Conservation (phyloP, 2,888 invertebrate genomes). For the Drosophila eohydei region DNA sequence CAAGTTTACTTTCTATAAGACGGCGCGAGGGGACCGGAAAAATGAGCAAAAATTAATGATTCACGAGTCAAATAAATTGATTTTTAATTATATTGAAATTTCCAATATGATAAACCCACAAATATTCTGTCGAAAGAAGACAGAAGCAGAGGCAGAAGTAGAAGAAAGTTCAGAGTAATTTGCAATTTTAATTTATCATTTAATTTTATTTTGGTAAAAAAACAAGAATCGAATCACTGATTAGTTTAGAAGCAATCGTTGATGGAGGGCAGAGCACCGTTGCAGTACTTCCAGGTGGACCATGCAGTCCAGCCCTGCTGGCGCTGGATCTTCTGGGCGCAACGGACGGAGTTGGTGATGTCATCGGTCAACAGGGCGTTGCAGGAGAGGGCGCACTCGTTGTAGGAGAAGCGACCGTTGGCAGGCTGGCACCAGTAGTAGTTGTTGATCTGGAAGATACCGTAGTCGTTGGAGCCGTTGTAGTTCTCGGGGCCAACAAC, state of each 20-base stretch:
- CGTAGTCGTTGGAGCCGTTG: slow-evolving; percentile 85
- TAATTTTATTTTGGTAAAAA: neutral
- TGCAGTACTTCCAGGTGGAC: slow-evolving; percentile 69
- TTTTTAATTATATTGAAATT: slow-evolving; percentile 37
- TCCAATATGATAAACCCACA: slow-evolving; percentile 11
- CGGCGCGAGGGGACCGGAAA: slow-evolving; percentile 24
- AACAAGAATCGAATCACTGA: neutral
- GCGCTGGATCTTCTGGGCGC: slow-evolving; percentile 65
- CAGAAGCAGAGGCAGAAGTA: neutral
- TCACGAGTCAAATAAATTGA: slow-evolving; percentile 33
- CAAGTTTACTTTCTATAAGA: slow-evolving; percentile 56
- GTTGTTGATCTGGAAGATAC: slow-evolving; percentile 82
- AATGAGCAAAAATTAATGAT: slow-evolving; percentile 29
- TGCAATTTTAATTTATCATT: neutral
- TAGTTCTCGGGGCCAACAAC: slow-evolving; percentile 84
- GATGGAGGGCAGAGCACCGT: slow-evolving; percentile 64
- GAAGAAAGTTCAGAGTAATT: neutral
- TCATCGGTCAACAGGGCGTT: slow-evolving; percentile 67
- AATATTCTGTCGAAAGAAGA: slow-evolving; percentile 46
- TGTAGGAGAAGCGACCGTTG: slow-evolving; percentile 71
- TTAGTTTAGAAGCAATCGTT: slow-evolving; percentile 71
- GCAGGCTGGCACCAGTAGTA: slow-evolving; percentile 79
- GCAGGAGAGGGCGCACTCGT: slow-evolving; percentile 73
- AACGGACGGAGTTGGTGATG: slow-evolving; percentile 65
- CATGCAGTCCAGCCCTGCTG: slow-evolving; percentile 79